A percentile compares a stretch with the other conserved stretches of the same genome.
Evolutionary conservation across 2,113 vertebrate genomes (phyloP).

Genomic region (Pelecanus crispus): DNA sequence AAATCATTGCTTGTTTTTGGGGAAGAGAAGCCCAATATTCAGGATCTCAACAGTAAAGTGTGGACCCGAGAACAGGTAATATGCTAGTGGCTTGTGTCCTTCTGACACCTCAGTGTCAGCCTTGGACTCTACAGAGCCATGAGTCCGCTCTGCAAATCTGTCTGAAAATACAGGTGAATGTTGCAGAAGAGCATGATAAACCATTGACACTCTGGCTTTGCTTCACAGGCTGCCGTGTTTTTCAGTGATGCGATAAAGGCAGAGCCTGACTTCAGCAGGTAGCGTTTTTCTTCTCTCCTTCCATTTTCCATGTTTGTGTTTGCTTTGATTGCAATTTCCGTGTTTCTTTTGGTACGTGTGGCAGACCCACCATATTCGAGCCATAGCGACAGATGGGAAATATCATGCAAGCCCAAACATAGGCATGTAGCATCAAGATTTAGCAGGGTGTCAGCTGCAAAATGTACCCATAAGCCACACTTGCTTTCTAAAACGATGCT

Average conservation of each 20-base stretch:
- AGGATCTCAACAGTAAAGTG: conserved; percentile 32
- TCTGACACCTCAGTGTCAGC: neutral
- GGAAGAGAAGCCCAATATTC: neutral
- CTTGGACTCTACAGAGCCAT: rapidly evolving
- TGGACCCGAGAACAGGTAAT: conserved; percentile 60
- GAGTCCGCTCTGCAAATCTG: neutral
- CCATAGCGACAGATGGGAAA: neutral
- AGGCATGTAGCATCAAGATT: rapidly evolving
- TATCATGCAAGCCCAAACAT: neutral
- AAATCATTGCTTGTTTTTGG: conserved; percentile 36
- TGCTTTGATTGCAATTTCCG: neutral
- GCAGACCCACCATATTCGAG: neutral
- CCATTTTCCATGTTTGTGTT: neutral
- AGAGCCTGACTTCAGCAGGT: conserved; percentile 55
- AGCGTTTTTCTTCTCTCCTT: neutral
- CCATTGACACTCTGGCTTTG: neutral
- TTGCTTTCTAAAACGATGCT: neutral
- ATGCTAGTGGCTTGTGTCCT: neutral
- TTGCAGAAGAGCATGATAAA: neutral
- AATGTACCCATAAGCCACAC: neutral
- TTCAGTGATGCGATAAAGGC: neutral
- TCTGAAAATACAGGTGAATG: neutral
- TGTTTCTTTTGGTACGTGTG: rapidly evolving
- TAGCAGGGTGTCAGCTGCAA: neutral
- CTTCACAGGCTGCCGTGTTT: conserved; percentile 41